Percentiles rank a stretch among this genome's conserved stretches.
phyloP scores from a whole-genome alignment of 2,888 invertebrate genomes.

The Pegoplata infirma region DNA sequence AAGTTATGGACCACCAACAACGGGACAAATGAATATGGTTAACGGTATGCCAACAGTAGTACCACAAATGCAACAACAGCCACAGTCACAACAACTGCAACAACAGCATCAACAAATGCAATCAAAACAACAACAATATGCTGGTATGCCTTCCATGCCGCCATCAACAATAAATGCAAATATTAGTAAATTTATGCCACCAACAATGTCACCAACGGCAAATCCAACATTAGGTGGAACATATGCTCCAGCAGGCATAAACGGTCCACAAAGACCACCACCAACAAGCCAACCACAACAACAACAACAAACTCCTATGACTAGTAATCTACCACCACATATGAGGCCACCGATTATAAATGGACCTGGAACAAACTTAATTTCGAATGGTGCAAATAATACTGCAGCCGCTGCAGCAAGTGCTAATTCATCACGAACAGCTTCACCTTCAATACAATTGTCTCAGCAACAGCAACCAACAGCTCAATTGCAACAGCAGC shows the following conservation, averaged over 20 bases:
- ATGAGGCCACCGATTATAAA: conserved; percentile 68
- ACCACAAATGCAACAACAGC: conserved; percentile 57
- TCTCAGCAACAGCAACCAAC: conserved; percentile 35
- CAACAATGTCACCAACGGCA: conserved; percentile 46
- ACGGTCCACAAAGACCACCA: conserved; percentile 51
- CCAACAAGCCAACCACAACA: conserved; percentile 34
- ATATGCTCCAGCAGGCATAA: conserved; percentile 40
- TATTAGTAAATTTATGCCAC: conserved; percentile 69
- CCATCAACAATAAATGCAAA: conserved; percentile 52
- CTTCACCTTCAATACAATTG: conserved; percentile 54
- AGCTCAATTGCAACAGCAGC: conserved; percentile 30
- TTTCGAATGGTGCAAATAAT: conserved; percentile 70
- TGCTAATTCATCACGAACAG: conserved; percentile 76
- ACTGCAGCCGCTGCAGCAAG: conserved; percentile 60
- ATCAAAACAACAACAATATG: conserved; percentile 59
- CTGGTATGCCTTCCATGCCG: conserved; percentile 46
- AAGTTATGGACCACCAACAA: conserved; percentile 65
- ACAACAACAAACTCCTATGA: conserved; percentile 44
- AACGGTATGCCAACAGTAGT: conserved; percentile 68
- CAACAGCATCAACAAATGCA: conserved; percentile 58
- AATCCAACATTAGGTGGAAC: conserved; percentile 32
- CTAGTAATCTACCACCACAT: conserved; percentile 69
- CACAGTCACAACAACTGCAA: conserved; percentile 58
- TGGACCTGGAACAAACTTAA: conserved; percentile 63
- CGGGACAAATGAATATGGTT: conserved; percentile 65